Conservation (phyloP, 2,888 invertebrate species). For the Elysia crispata region DNA sequence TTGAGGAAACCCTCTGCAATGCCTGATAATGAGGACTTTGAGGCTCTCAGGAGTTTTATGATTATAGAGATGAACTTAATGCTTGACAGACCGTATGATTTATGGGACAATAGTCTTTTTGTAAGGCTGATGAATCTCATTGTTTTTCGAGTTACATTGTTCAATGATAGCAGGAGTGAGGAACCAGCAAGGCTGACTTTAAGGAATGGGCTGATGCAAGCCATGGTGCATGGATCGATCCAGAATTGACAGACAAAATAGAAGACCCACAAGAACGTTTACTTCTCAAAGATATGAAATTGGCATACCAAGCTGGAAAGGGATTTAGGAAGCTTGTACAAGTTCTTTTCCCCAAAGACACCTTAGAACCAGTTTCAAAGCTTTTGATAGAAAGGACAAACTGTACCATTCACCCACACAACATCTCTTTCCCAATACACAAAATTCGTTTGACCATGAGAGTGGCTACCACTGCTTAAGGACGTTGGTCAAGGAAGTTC, state of each 20-base stretch:
- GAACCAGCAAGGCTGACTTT: neutral
- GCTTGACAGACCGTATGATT: neutral
- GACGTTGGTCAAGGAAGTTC: neutral
- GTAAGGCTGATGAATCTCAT: conserved; percentile 1
- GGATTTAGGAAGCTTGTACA: neutral
- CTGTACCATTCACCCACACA: conserved; percentile 3
- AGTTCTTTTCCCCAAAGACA: neutral
- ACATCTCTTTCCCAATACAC: conserved; percentile 6
- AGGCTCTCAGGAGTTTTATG: neutral
- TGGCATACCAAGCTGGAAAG: conserved; percentile 5
- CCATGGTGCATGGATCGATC: neutral
- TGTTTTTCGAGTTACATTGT: neutral
- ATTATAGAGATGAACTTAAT: neutral
- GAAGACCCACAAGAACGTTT: conserved; percentile 3
- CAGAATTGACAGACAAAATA: neutral
- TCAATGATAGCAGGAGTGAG: neutral
- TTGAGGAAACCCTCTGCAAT: neutral
- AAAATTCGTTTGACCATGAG: neutral
- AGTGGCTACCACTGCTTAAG: conserved; percentile 10
- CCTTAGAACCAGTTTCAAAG: conserved; percentile 5
- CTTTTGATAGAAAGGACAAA: conserved; percentile 5
- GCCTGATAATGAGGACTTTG: neutral
- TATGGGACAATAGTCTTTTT: neutral
- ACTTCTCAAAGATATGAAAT: conserved; percentile 3
- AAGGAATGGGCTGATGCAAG: neutral